phyloP scores from a whole-genome alignment of 2,888 invertebrate species.

The Pandemis heparana region DNA sequence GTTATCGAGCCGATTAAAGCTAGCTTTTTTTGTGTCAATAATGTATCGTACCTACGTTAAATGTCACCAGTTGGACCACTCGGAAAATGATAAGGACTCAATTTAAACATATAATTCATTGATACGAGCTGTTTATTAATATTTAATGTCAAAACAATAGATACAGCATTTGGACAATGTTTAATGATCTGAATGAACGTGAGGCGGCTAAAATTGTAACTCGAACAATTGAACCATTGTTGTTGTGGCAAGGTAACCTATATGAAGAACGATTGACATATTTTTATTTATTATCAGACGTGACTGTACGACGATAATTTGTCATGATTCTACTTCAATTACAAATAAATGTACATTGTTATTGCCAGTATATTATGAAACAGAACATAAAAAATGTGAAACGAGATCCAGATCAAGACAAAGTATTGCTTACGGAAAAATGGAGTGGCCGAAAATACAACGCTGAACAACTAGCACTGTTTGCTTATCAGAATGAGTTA shows the following conservation, averaged over 20 bases:
- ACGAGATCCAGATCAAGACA: neutral
- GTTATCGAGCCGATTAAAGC: slow-evolving; percentile 19
- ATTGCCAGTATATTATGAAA: neutral
- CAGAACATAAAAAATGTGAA: neutral
- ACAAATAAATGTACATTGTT: neutral
- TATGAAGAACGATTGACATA: slow-evolving; percentile 11
- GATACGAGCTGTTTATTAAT: slow-evolving; percentile 37
- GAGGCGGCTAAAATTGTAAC: slow-evolving; percentile 6
- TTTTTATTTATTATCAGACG: slow-evolving; percentile 18
- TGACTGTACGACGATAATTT: slow-evolving; percentile 10
- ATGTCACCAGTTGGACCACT: slow-evolving; percentile 35
- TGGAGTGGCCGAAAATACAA: slow-evolving; percentile 17
- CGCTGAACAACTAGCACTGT: slow-evolving; percentile 21
- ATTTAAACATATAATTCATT: slow-evolving; percentile 33
- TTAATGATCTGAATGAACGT: slow-evolving; percentile 21
- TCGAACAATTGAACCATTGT: slow-evolving; percentile 36
- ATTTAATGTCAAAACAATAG: slow-evolving; percentile 35
- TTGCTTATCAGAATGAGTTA: slow-evolving; percentile 30
- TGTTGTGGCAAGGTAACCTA: slow-evolving; percentile 15
- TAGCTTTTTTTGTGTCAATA: slow-evolving; percentile 24
- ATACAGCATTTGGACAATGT: slow-evolving; percentile 25
- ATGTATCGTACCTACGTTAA: slow-evolving; percentile 17
- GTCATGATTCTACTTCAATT: slow-evolving; percentile 22
- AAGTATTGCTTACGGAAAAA: neutral
- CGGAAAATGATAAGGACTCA: slow-evolving; percentile 22